Base-by-base conservation (phyloP, 2,888 invertebrate genomes). In the Lysandra bellargus region DNA sequence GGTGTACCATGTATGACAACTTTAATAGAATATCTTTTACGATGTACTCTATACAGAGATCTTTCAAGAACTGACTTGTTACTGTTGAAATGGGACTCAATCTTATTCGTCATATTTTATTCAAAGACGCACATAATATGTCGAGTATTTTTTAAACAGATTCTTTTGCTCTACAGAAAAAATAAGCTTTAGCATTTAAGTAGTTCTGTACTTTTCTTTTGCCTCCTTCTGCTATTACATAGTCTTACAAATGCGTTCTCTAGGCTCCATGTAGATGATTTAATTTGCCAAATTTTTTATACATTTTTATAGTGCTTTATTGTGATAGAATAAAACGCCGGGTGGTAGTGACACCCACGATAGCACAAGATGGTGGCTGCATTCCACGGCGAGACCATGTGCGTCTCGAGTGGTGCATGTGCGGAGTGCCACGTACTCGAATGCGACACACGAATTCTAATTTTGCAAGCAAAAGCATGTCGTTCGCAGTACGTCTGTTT, bases 381-480 rank as follows among this genome's bases (percentile, higher is more conserved):
- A 76, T n/a, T 78, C 80, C 82, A 83, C 84, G 85, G 85, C 83
- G 83, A 86, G 86, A 83, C 83, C 91, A 90, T 89, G 88, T 91
- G 91, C 86, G 85, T 87, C 85, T 84, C 84, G 83, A 83, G 53
- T 82, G 84, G 14, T 82, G 84, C 82, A 81, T 82, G 85, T 86
- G 84, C 85, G 83, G 85, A 82, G 85, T 86, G 84, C 85, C 84
- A 85, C 85, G 84, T 87, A 85, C 79, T 80, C 77, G 81, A 78
- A 82, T 79, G 82, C 85, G 87, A 88, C 87, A 87, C 88, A 84
- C 87, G 85, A 88, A 87, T 89, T 91, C 91, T 90, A 91, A 90
- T 88, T 92, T 81, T 82, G 84, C 83, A 81, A 81, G 82, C 86
- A 87, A 87, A 86, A 86, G 85, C 89, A 87, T 88, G 87, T 87